These are phyloP conservation scores for Leptogaster cylindrica DNA, from an alignment of 2,888 invertebrate species.

Conservation along the genomic window DNA sequence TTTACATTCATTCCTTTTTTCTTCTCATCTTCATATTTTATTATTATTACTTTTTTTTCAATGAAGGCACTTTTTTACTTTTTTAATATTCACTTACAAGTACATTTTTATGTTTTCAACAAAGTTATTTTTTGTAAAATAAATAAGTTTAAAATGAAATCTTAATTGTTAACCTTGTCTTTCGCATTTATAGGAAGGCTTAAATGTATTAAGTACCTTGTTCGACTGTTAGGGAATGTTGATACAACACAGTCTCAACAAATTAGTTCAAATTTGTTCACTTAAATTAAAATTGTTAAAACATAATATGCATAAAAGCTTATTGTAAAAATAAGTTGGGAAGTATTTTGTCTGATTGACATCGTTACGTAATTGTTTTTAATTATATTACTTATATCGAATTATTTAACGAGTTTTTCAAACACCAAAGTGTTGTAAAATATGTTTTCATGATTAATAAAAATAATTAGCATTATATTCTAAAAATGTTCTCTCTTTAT, in stretches of 20 bases:
- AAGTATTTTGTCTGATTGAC: no score
- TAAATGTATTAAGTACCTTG: slow-evolving; percentile 25
- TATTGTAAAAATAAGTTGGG: no score
- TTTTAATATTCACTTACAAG: no score
- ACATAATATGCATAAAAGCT: no score
- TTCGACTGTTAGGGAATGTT: slow-evolving; percentile 35
- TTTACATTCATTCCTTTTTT: slow-evolving; percentile 7
- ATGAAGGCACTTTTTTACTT: slow-evolving; percentile 40
- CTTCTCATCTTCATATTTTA: slow-evolving; percentile 2
- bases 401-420: no score
- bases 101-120: slow-evolving; percentile 22
- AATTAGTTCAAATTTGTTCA: slow-evolving; percentile 15
- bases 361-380: no score
- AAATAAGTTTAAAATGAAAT: slow-evolving; percentile 12
- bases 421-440: no score
- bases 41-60: no score
- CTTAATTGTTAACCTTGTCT: slow-evolving; percentile 16
- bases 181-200: slow-evolving; percentile 18
- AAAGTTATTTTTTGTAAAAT: neutral
- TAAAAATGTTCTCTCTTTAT: no score
- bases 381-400: no score
- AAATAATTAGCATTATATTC: no score
- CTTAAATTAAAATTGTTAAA: slow-evolving; percentile 3
- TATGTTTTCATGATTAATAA: no score
- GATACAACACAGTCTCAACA: slow-evolving; percentile 33